Conservation (phyloP, 1,140 invertebrate species). For the Choristoneura fumiferana region DNA sequence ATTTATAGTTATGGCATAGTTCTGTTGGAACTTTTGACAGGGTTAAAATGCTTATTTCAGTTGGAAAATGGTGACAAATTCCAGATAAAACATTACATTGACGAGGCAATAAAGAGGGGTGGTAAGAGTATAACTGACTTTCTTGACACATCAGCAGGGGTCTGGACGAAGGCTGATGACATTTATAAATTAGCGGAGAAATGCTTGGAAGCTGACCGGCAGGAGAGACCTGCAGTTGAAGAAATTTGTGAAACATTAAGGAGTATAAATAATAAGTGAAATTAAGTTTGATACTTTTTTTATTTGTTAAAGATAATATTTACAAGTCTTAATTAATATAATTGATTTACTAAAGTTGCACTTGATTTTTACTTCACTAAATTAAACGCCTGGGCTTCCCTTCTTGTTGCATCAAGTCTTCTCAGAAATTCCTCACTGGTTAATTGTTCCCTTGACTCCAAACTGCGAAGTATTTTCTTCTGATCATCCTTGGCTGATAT, state of each 20-base stretch:
- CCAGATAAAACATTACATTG: slow-evolving; percentile 59
- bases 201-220: slow-evolving; percentile 48
- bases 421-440: slow-evolving; percentile 1
- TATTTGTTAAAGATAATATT: no score
- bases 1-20: slow-evolving; percentile 89
- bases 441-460: not conserved
- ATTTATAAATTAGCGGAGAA: slow-evolving; percentile 49
- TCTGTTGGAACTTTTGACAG: slow-evolving; percentile 84
- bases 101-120: slow-evolving; percentile 39
- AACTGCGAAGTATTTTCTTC: slow-evolving; percentile 1
- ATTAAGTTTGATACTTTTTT: no score
- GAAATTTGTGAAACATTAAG: slow-evolving; percentile 46
- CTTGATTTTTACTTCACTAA: no score
- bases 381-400: not conserved
- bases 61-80: slow-evolving; percentile 41
- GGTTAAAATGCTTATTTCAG: slow-evolving; percentile 80
- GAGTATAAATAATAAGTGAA: slow-evolving; percentile 25
- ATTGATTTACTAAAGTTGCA: no score
- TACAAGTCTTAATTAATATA: no score
- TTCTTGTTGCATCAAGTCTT: not conserved
- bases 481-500: not conserved
- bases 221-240: slow-evolving; percentile 50
- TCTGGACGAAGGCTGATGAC: slow-evolving; percentile 51
- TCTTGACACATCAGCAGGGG: slow-evolving; percentile 41
- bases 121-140: slow-evolving; percentile 41